Base-by-base conservation (phyloP, 2,113 vertebrate species). In the Hydrolagus affinis region DNA sequence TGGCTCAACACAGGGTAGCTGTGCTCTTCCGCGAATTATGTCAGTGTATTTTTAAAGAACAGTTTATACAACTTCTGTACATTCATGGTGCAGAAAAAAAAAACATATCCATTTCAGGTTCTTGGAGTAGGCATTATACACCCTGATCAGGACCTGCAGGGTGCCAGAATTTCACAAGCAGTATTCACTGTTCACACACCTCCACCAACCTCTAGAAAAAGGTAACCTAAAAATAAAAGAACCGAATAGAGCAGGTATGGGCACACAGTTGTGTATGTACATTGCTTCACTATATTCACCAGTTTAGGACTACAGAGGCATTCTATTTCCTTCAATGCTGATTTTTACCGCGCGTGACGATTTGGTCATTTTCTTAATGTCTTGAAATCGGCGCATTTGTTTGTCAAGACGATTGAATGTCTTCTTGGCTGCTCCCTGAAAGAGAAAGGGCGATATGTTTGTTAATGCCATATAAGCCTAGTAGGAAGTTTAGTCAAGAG, bases 321-420 rank as follows among this genome's bases (percentile, higher is more conserved):
- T 99, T 89, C 95, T 94, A 93, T 98, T 99, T 15, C 98, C 98
- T 87, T 98, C 96, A 74, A 99, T 97, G 89, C 98, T 99, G 95
- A 99, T 99, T 90, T 99, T 99, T 60, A 99, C 97, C 1, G 98
- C 97, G 19, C 98, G 97, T 59, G 95, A 96, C 0, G 95, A 91
- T 91, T 97, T 97, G 85, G 94, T 97, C 90, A 97, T 93, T 89
- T 97, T 96, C 77, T 95, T 95, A 91, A 98, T 97, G 91, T 98
- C 97, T 9, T 95, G 95, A 87, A 99, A 96, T 86, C 98, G 94
- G 70, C 97, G 94, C 96, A 98, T 96, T 91, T 99, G 98, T 92
- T 99, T 99, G 89, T 99, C 97, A 69, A 99, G 95, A n/a, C 98
- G 96, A 86, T 96, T 96, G 89, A 99, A 86, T 12, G 95, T 96